phyloP scores from a whole-genome alignment of 2,797 vertebrate species.

The Lagodon rhomboides region DNA sequence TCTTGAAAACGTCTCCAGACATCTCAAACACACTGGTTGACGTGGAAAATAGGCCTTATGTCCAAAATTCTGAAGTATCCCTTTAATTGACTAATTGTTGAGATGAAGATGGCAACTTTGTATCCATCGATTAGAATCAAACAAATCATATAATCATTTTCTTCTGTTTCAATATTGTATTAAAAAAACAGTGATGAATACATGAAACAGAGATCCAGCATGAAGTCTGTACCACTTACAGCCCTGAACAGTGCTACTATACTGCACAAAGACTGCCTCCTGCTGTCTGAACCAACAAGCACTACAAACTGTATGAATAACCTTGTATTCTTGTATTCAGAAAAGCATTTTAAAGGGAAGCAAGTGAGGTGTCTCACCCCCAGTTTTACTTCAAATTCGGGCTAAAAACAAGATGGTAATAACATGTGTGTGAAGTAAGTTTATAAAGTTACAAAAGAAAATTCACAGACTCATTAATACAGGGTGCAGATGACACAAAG shows the following conservation, averaged over 20 bases:
- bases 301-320: not conserved
- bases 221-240: not conserved
- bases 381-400: not conserved
- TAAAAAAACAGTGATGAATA: not conserved
- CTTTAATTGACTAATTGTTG: too few relatives aligned
- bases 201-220: not conserved
- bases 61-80: too few relatives aligned
- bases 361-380: not conserved
- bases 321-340: conserved; percentile 7
- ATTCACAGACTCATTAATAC: not conserved
- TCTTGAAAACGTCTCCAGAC: too few relatives aligned
- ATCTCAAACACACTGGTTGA: too few relatives aligned
- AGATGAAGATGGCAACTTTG: not conserved
- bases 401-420: not conserved
- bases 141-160: not conserved
- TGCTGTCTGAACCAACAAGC: conserved; percentile 40
- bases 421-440: conserved; percentile 8
- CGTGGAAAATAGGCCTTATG: too few relatives aligned
- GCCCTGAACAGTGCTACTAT: not conserved
- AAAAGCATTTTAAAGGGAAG: not conserved
- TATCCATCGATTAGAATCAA: not conserved
- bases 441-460: not conserved
- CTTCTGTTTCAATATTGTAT: not conserved
- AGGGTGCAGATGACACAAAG: conserved; percentile 10
- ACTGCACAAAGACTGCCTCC: conserved; percentile 55